phyloP scores from a whole-genome alignment of 2,113 vertebrate genomes.

The Stomatorhinus ivindoensis region DNA sequence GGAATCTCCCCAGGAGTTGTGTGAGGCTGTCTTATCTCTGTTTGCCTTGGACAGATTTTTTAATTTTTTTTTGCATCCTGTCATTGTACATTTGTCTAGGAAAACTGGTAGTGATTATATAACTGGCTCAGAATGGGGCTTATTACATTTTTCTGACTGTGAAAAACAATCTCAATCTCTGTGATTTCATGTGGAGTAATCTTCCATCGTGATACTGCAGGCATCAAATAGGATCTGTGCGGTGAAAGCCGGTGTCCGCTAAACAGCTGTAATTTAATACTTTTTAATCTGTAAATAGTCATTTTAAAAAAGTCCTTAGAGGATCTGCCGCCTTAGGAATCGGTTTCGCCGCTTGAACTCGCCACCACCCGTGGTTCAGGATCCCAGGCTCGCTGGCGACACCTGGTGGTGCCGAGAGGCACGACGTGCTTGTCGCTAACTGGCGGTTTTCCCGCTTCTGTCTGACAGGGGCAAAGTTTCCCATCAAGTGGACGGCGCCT shows the following conservation, averaged over 20 bases:
- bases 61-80: background rate
- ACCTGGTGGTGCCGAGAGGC: conserved; percentile 26
- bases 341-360: background rate
- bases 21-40: background rate
- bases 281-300: background rate
- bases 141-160: background rate
- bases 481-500: conserved; percentile 93
- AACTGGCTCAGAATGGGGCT: background rate
- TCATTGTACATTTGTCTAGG: background rate
- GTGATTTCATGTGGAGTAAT: background rate
- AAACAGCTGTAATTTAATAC: background rate
- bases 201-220: background rate
- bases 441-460: background rate
- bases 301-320: background rate
- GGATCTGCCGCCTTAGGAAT: background rate
- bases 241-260: background rate
- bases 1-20: background rate
- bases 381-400: conserved; percentile 21
- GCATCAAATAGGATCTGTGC: background rate
- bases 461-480: conserved; percentile 83
- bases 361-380: background rate
- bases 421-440: background rate
- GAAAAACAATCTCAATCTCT: background rate
- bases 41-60: background rate
- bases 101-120: background rate